Conservation (phyloP, 2,113 vertebrate species). For the Psilopsiagon aymara region DNA sequence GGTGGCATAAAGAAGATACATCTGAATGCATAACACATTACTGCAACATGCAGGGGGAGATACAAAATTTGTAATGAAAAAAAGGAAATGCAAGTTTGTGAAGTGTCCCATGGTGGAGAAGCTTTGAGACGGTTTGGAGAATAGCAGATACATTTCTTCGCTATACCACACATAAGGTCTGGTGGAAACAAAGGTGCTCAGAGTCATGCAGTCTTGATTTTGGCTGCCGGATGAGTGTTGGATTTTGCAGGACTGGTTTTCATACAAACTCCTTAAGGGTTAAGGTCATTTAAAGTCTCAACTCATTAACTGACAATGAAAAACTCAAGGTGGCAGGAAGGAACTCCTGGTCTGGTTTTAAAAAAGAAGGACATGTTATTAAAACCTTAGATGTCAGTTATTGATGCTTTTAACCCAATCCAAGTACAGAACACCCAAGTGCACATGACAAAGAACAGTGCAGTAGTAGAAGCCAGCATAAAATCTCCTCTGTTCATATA, state of each 20-base stretch:
- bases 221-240: neutral
- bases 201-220: fast-evolving
- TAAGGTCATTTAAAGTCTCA: neutral
- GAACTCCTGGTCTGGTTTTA: neutral
- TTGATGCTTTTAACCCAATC: neutral
- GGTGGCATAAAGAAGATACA: neutral
- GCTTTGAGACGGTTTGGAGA: neutral
- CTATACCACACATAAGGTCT: neutral
- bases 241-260: neutral
- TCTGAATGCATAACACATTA: neutral
- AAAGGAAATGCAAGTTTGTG: neutral
- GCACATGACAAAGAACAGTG: fast-evolving
- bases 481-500: neutral
- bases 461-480: neutral
- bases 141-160: neutral
- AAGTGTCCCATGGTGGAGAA: neutral
- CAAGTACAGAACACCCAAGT: neutral
- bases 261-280: too few species aligned
- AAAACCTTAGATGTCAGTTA: neutral
- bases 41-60: neutral
- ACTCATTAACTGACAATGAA: neutral
- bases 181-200: neutral
- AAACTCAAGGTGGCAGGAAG: neutral
- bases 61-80: neutral
- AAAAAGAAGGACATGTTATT: neutral